phyloP scores from a whole-genome alignment of 1,140 invertebrate genomes.

The Maniola jurtina region DNA sequence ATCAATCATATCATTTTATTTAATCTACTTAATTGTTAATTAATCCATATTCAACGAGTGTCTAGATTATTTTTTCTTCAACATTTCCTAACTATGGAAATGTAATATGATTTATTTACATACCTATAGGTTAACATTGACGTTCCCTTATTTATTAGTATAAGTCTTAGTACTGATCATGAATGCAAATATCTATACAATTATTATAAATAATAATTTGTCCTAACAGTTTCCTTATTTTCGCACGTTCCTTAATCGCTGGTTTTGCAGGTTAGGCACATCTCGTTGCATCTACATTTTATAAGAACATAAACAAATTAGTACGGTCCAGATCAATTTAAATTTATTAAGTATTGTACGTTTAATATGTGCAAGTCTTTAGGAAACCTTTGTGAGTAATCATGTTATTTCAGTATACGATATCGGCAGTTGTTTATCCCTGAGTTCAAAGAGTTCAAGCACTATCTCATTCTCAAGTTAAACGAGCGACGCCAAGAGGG shows the following conservation, averaged over 20 bases:
- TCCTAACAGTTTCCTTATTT: not conserved
- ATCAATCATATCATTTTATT: too few species aligned
- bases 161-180: too few species aligned
- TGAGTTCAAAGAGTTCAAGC: constrained; percentile 30
- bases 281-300: too few species aligned
- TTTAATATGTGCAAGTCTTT: not conserved
- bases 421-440: constrained; percentile 26
- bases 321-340: too few species aligned
- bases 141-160: not conserved
- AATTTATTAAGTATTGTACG: too few species aligned
- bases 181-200: not conserved
- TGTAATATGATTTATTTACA: not conserved
- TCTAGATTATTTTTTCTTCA: too few species aligned
- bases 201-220: not conserved
- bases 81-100: too few species aligned
- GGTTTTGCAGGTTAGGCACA: not conserved
- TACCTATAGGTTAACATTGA: not conserved
- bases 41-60: too few species aligned
- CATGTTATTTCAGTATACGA: constrained; percentile 7
- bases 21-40: too few species aligned
- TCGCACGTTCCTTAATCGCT: not conserved
- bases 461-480: constrained; percentile 27
- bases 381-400: not conserved
- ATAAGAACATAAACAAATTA: too few species aligned
- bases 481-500: constrained; percentile 23